phyloP scores from a whole-genome alignment of 2,113 vertebrate species.

The Xenopus laevis region DNA sequence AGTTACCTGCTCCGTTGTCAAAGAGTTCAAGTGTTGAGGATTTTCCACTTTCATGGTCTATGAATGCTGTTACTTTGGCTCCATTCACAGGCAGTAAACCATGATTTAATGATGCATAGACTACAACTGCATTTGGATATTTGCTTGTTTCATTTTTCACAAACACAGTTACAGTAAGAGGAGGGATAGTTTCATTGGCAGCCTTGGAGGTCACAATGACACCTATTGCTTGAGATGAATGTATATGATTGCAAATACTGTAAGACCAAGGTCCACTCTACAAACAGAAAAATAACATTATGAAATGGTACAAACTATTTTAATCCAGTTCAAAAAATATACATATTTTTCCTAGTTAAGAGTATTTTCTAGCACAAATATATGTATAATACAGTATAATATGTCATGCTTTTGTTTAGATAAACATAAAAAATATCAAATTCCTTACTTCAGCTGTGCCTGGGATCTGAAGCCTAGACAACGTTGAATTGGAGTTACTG shows the following conservation, averaged over 20 bases:
- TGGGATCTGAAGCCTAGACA: constrained; percentile 51
- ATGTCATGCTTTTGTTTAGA: too few species aligned
- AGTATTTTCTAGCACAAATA: too few species aligned
- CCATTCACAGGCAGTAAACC: constrained; percentile 56
- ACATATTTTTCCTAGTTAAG: too few species aligned
- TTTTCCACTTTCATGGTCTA: constrained; percentile 52
- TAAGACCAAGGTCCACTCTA: constrained; percentile 63
- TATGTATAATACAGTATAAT: too few species aligned
- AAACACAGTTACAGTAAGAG: constrained; percentile 53
- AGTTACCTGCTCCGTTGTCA: constrained; percentile 67
- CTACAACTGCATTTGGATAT: constrained; percentile 53
- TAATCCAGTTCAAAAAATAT: neutral
- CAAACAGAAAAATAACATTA: constrained; percentile 18
- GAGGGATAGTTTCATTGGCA: constrained; percentile 39
- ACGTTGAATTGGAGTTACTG: neutral
- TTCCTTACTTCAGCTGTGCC: constrained; percentile 61
- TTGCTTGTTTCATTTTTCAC: constrained; percentile 49
- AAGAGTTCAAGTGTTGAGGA: constrained; percentile 48
- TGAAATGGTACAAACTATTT: neutral
- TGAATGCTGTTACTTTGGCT: constrained; percentile 56
- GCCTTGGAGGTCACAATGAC: constrained; percentile 59
- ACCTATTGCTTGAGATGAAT: constrained; percentile 47
- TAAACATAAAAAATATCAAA: too few species aligned
- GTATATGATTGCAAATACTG: constrained; percentile 49
- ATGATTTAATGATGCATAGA: constrained; percentile 60